These are phyloP conservation scores for Acromyrmex heyeri DNA, from an alignment of 1,140 invertebrate species.

Conservation along the genomic window DNA sequence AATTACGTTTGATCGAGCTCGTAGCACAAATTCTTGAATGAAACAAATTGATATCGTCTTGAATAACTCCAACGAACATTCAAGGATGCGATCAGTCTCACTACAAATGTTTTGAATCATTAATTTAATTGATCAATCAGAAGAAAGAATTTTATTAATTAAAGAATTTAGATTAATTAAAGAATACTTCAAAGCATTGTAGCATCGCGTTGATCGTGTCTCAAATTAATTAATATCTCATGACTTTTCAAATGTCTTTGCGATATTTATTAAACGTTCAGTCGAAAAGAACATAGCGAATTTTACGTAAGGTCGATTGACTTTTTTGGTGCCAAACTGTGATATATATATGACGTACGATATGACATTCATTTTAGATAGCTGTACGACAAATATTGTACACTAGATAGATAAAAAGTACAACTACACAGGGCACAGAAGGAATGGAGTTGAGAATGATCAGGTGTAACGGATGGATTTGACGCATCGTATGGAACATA, in stretches of 20 bases:
- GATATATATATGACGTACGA: conserved; percentile 11
- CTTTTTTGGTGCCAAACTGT: conserved; percentile 36
- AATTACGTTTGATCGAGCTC: conserved; percentile 1
- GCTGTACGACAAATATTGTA: conserved; percentile 1
- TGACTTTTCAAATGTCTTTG: not conserved
- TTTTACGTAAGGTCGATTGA: conserved; percentile 19
- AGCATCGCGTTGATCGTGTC: no score
- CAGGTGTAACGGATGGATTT: not conserved
- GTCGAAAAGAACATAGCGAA: not conserved
- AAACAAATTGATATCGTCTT: not conserved
- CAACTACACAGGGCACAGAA: not conserved
- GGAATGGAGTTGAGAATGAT: not conserved
- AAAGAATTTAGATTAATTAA: no score
- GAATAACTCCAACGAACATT: not conserved
- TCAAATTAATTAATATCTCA: not conserved
- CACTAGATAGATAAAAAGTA: not conserved
- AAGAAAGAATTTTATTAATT: no score
- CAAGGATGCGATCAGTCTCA: not conserved
- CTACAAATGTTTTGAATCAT: no score
- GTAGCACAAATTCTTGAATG: not conserved
- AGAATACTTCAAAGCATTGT: no score
- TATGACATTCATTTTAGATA: not conserved
- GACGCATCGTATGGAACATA: not conserved
- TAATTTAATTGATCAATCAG: no score
- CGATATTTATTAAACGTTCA: not conserved